phyloP scores from a whole-genome alignment of 2,888 invertebrate species.

The Ptycholaimellus sp. region DNA sequence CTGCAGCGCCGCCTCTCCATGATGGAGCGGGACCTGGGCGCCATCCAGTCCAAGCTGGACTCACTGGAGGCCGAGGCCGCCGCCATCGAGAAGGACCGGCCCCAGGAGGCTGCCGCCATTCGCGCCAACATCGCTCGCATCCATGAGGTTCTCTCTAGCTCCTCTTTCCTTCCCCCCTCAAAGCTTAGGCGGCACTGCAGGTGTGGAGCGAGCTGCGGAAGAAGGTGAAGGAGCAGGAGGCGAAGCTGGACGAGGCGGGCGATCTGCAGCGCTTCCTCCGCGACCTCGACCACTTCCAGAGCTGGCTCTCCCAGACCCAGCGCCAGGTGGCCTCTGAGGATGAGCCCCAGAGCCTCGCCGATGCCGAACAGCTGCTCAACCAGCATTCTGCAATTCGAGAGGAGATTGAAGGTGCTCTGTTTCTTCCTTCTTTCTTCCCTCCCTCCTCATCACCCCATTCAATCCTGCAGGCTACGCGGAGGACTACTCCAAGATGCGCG shows the following conservation, averaged over 20 bases:
- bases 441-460: constrained; percentile 44
- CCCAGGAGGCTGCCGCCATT: constrained; percentile 60
- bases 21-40: constrained; percentile 94
- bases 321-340: constrained; percentile 95
- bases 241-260: constrained; percentile 91
- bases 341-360: constrained; percentile 66
- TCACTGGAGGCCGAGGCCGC: constrained; percentile 76
- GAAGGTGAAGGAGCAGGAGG: constrained; percentile 86
- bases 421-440: too few species aligned
- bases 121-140: constrained; percentile 70
- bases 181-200: background rate
- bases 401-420: constrained; percentile 98
- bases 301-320: constrained; percentile 94
- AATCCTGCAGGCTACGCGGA: constrained; percentile 44
- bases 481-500: constrained; percentile 97
- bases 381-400: constrained; percentile 96
- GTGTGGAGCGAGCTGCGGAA: constrained; percentile 82
- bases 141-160: constrained; percentile 39
- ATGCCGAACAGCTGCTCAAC: constrained; percentile 81
- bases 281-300: constrained; percentile 96
- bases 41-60: constrained; percentile 74
- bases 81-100: constrained; percentile 69
- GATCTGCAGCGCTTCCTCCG: constrained; percentile 90
- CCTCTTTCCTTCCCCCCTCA: background rate
- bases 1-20: constrained; percentile 67